Conservation (phyloP, 35 echinoderm and acorn worm species). For the Ptychodera flava region DNA sequence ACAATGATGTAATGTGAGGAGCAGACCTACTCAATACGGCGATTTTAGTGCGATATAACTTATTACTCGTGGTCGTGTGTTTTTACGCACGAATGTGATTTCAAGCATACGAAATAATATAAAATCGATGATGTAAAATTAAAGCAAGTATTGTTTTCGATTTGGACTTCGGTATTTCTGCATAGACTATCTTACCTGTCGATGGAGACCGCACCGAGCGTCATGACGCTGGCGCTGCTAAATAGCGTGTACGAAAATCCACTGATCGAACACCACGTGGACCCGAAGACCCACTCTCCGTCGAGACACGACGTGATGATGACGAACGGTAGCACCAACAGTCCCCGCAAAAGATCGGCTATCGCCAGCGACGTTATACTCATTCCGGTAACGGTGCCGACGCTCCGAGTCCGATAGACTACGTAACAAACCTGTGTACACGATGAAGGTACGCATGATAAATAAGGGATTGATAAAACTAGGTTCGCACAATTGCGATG, state of each 20-base stretch:
- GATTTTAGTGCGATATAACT: too few species aligned
- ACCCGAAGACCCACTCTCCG: conserved; percentile 37
- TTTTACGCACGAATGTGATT: too few species aligned
- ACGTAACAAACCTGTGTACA: conserved; percentile 80
- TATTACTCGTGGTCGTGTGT: too few species aligned
- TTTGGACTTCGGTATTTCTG: too few species aligned
- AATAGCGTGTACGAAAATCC: conserved; percentile 61
- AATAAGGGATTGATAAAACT: too few species aligned
- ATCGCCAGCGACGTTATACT: conserved; percentile 81
- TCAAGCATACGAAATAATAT: too few species aligned
- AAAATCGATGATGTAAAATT: too few species aligned
- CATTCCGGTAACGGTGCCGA: conserved; percentile 86
- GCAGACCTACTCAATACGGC: too few species aligned
- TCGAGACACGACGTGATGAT: conserved; percentile 42
- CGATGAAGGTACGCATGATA: too few species aligned
- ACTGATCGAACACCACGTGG: conserved; percentile 22
- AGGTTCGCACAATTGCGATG: too few species aligned
- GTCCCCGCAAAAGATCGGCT: conserved; percentile 69
- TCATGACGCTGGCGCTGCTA: conserved; percentile 86
- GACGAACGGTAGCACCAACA: conserved; percentile 58
- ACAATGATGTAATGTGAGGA: too few species aligned
- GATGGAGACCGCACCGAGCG: conserved; percentile 75
- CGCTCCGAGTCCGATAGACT: conserved; percentile 66
- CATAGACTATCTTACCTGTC: conserved; percentile 93
- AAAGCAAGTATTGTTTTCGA: too few species aligned